Base-by-base conservation (phyloP, 2,888 invertebrate genomes). In the Netelia fuscicornis region DNA sequence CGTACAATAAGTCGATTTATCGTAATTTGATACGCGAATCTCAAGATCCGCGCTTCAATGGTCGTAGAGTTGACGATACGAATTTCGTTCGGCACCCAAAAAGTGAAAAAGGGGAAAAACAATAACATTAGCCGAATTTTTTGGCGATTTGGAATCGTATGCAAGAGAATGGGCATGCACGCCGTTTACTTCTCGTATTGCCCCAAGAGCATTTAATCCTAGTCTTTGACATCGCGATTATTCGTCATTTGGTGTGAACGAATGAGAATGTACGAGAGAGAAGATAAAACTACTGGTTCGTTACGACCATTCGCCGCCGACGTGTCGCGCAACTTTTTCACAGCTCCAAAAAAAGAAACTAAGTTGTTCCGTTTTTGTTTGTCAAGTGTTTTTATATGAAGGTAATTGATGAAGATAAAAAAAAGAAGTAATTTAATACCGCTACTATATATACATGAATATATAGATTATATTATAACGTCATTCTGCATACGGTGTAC, bases 291-390 rank as follows among this genome's bases (percentile, higher is more conserved):
- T 48, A 83, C 70, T 60, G 44, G 81, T 58, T 62, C 74, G 58
- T 71, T 60, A n/a, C 48, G 56, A 48, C 70, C 17, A 68, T 5
- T 37, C 48, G 9, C 3, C 60, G 52, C 30, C 65, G 68, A 37
- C 88, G 89, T 90, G 88, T 90, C 85, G 81, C 52, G 85, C 86
- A 78, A 86, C 80, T 87, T 72, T 85, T 84, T 86, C 86, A 80
- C 92, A 91, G 92, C 93, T 92, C 93, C 92, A 89, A 89, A 90
- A 92, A 92, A 37, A 37, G 89, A 92, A 91, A 89, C 90, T 91
- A 92, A 91, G 92, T 92, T 92, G 92, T 93, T 93, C 92, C 91
- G 92, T 93, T 93, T 92, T 92, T 93, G 93, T 93, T 93, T 92
- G 92, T 92, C 92, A 92, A 93, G 92, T 93, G 92, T 93, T 93